A percentile compares a stretch with the other conserved stretches of the same genome.
These are phyloP conservation scores for Lepidurus packardi DNA, from an alignment of 1,140 invertebrate species.

Conservation along the genomic window DNA sequence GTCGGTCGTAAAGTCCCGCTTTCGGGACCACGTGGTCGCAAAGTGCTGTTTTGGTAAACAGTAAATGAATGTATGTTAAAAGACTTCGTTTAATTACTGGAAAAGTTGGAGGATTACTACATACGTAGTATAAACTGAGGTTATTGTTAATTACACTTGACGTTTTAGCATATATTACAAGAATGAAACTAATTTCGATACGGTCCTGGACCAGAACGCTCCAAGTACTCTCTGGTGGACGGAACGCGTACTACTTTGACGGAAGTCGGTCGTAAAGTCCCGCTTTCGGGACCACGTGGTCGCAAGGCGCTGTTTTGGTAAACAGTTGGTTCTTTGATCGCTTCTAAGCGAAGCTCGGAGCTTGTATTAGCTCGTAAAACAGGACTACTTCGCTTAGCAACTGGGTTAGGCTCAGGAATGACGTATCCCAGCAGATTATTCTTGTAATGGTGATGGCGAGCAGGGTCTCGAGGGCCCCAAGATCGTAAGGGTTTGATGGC, in stretches of 20 bases:
- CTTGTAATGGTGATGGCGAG: constrained; percentile 29
- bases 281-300: not conserved
- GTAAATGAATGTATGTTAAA: too few relatives aligned
- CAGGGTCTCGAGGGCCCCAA: constrained; percentile 30
- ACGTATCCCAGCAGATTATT: not conserved
- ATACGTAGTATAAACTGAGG: too few relatives aligned
- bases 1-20: too few relatives aligned
- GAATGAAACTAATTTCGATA: too few relatives aligned
- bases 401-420: not conserved
- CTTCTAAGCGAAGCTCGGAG: not conserved
- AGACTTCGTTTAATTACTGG: not conserved
- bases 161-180: too few relatives aligned
- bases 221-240: not conserved
- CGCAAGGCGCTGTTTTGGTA: not conserved
- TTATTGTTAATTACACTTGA: too few relatives aligned
- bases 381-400: not conserved
- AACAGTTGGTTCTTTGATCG: not conserved
- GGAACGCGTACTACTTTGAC: constrained; percentile 5
- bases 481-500: constrained; percentile 28
- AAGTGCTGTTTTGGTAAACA: too few relatives aligned
- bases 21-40: too few relatives aligned
- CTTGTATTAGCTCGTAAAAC: not conserved
- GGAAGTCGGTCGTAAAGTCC: not conserved
- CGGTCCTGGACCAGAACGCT: not conserved
- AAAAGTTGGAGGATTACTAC: not conserved